Evolutionary conservation across 2,888 invertebrate genomes (phyloP).

Genomic region (Stenotaenia linearis): DNA sequence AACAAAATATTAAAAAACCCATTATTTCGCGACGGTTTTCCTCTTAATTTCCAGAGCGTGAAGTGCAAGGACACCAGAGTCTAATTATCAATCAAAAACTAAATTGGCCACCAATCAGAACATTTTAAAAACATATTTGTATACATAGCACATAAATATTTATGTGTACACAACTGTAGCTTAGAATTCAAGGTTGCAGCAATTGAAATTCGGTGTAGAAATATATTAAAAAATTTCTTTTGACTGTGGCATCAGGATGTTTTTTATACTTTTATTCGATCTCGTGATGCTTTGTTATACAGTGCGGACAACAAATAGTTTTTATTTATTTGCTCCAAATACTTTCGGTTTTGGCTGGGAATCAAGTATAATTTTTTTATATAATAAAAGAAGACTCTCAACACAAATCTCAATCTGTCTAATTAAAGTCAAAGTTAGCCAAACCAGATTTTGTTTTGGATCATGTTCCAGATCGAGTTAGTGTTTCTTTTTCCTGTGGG

Average conservation of each 20-base stretch:
- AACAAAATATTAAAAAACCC: not conserved
- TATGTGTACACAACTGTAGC: too few relatives aligned
- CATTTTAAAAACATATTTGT: too few relatives aligned
- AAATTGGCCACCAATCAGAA: too few relatives aligned
- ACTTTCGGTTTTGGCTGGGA: not conserved
- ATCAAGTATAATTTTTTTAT: not conserved
- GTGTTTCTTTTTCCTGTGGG: not conserved
- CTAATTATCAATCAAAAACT: not conserved
- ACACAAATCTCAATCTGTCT: not conserved
- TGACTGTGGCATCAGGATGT: not conserved
- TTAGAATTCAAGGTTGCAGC: too few relatives aligned
- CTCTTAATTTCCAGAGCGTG: not conserved
- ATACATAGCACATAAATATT: too few relatives aligned
- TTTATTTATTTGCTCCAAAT: not conserved
- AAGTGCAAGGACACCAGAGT: not conserved
- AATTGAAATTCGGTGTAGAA: not conserved
- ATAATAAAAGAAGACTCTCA: not conserved
- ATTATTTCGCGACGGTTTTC: not conserved
- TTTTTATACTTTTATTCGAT: not conserved
- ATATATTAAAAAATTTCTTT: not conserved
- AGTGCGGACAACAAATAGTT: not conserved
- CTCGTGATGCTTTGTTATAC: not conserved
- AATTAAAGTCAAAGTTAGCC: not conserved
- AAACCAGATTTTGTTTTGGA: conserved; percentile 3
- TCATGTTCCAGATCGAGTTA: conserved; percentile 11